phyloP scores from a whole-genome alignment of 1,140 invertebrate species.

The silkworm (Bombyx mori) region ASM3026992v2 NC_085123.1:9055001-9055500 shows the following conservation, averaged over 20 bases:
- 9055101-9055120: too few relatives aligned
- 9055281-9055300: constrained; percentile 37
- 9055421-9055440: constrained; percentile 23
- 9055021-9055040: too few relatives aligned
- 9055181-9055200: too few relatives aligned
- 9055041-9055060: too few relatives aligned
- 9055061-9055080: too few relatives aligned
- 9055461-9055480: too few relatives aligned
- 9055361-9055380: constrained; percentile 3
- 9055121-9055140: too few relatives aligned
- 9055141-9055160: too few relatives aligned
- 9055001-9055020: constrained; percentile 1
- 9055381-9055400: constrained; percentile 30
- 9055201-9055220: constrained; percentile 4
- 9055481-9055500: too few relatives aligned
- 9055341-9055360: constrained; percentile 11
- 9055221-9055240: constrained; percentile 11
- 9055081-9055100: too few relatives aligned
- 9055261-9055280: constrained; percentile 26
- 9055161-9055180: too few relatives aligned
- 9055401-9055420: constrained; percentile 20
- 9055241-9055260: constrained; percentile 14
- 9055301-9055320: constrained; percentile 19
- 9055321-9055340: constrained; percentile 34
- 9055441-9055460: neutral